Percentiles rank a stretch among this genome's conserved stretches.
These are phyloP conservation scores for Cephus pygmeus DNA, from an alignment of 2,888 invertebrate genomes.

Conservation along the genomic window DNA sequence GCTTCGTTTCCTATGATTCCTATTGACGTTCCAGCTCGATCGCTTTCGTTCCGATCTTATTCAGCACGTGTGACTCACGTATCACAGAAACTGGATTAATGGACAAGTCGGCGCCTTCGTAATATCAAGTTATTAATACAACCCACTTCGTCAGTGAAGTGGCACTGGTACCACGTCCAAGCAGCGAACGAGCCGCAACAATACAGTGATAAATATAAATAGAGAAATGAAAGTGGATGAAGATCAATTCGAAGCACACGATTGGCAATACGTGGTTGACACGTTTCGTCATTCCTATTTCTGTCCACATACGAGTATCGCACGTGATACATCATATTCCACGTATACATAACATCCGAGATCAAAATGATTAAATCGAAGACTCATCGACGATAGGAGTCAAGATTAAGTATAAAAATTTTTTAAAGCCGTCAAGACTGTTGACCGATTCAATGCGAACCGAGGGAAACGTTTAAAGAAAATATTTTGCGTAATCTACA, in stretches of 20 bases:
- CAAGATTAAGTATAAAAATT: background rate
- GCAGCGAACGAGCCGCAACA: background rate
- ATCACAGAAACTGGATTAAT: background rate
- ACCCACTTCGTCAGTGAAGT: constrained; percentile 27
- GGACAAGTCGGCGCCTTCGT: constrained; percentile 19
- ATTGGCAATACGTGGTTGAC: constrained; percentile 33
- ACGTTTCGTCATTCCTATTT: constrained; percentile 40
- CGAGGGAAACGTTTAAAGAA: constrained; percentile 21
- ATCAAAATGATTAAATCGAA: background rate
- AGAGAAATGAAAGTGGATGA: constrained; percentile 9
- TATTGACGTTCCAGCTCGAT: background rate
- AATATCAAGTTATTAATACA: constrained; percentile 40
- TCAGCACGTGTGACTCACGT: background rate
- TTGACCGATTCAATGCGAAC: background rate
- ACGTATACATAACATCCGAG: background rate
- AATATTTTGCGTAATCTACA: constrained; percentile 48
- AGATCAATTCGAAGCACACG: constrained; percentile 19
- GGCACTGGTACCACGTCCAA: background rate
- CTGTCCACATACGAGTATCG: constrained; percentile 23
- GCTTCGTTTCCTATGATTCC: background rate
- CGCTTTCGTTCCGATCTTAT: background rate
- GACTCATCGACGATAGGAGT: background rate
- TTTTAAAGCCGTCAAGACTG: background rate
- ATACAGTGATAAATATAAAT: background rate
- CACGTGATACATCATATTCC: background rate